Conservation (phyloP, 2,113 vertebrate species). For the Rhombomys opimus region DNA sequence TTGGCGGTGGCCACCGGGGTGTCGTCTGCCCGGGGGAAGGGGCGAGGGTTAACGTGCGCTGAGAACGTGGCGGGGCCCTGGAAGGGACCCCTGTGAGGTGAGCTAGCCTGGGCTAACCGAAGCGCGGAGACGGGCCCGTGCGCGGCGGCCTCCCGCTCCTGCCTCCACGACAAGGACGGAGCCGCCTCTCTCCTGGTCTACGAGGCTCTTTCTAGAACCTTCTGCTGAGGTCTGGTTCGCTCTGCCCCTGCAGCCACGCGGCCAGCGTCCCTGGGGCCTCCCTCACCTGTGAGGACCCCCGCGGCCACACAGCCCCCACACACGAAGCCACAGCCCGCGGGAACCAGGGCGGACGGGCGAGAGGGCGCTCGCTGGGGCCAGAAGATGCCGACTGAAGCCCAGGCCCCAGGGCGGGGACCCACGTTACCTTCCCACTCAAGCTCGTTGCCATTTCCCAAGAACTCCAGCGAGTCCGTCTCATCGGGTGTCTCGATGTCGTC, state of each 20-base stretch:
- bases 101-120: neutral
- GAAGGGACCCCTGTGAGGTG: neutral
- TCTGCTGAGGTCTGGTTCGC: neutral
- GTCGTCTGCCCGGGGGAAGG: constrained; percentile 89
- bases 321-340: neutral
- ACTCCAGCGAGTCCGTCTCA: constrained; percentile 97
- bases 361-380: accelerated
- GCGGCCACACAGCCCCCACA: neutral
- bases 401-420: accelerated
- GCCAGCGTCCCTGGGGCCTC: neutral
- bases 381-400: neutral
- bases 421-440: constrained; percentile 97
- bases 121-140: neutral
- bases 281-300: neutral
- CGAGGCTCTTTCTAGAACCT: neutral
- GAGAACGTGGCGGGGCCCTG: neutral
- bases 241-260: neutral
- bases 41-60: no score
- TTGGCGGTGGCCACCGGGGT: constrained; percentile 95
- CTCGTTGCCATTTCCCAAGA: constrained; percentile 95
- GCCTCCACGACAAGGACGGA: no score
- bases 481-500: constrained; percentile 98
- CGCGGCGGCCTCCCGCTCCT: no score
- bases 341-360: neutral
- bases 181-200: neutral